phyloP scores from a whole-genome alignment of 2,888 invertebrate genomes.

The Drosophila dives region DNA sequence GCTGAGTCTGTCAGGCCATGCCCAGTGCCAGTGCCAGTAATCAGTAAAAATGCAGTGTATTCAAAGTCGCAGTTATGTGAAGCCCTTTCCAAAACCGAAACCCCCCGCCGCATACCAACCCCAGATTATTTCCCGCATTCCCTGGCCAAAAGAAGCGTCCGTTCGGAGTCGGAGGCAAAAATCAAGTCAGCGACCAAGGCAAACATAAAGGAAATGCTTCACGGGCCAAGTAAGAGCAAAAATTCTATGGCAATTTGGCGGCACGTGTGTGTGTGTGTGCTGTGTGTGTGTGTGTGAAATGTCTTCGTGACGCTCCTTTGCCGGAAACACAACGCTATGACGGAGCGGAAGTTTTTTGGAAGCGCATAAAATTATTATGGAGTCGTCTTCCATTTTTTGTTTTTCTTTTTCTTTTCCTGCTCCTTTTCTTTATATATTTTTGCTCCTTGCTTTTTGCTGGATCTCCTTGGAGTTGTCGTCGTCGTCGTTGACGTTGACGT shows the following conservation, averaged over 20 bases:
- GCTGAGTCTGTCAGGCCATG: slow-evolving; percentile 43
- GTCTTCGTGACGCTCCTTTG: slow-evolving; percentile 57
- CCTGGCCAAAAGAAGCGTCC: slow-evolving; percentile 25
- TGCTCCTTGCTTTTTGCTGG: slow-evolving; percentile 1
- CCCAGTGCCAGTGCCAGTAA: slow-evolving; percentile 13
- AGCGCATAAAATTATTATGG: slow-evolving; percentile 78
- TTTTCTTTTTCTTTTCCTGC: slow-evolving; percentile 8
- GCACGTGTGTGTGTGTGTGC: slow-evolving; percentile 38
- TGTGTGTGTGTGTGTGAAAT: slow-evolving; percentile 36
- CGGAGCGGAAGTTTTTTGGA: slow-evolving; percentile 70
- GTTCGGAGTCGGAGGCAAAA: slow-evolving; percentile 55
- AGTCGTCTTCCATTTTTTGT: slow-evolving; percentile 72
- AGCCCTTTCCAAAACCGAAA: not conserved
- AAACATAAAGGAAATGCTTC: slow-evolving; percentile 75
- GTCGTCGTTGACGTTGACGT: slow-evolving; percentile 55
- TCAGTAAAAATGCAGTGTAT: slow-evolving; percentile 9
- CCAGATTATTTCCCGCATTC: not conserved
- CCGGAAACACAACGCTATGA: slow-evolving; percentile 65
- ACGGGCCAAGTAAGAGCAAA: slow-evolving; percentile 62
- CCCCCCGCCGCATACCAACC: slow-evolving; percentile 1
- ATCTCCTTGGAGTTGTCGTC: slow-evolving; percentile 37
- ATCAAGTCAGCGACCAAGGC: slow-evolving; percentile 68
- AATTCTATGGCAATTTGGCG: slow-evolving; percentile 74
- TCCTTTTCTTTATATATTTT: slow-evolving; percentile 6
- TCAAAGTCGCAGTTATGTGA: slow-evolving; percentile 13